Evolutionary conservation across 2,888 invertebrate species (phyloP).

Genomic region (Rhabditoides inermis): DNA sequence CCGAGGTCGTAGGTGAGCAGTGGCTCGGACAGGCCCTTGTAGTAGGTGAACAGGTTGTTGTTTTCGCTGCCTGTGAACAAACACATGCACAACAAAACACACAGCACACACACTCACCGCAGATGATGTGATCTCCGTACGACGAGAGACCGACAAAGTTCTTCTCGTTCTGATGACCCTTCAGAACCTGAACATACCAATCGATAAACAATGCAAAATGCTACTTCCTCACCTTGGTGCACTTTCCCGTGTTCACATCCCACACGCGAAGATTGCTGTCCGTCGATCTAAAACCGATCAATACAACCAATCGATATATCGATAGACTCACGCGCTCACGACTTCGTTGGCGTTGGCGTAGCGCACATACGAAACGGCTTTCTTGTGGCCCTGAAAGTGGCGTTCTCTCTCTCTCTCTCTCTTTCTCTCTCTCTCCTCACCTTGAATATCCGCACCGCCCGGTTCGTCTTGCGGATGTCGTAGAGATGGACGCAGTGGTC

Average conservation of each 20-base stretch:
- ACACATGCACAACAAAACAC: neutral
- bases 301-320: too few species aligned
- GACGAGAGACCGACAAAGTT: conserved; percentile 89
- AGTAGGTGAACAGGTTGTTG: conserved; percentile 83
- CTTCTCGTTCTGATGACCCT: conserved; percentile 86
- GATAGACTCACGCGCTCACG: conserved; percentile 70
- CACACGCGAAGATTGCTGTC: conserved; percentile 83
- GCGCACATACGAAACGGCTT: conserved; percentile 87
- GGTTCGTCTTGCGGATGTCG: conserved; percentile 75
- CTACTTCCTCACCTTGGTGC: conserved; percentile 63
- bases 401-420: too few species aligned
- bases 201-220: neutral
- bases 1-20: conserved; percentile 73
- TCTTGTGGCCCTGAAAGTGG: conserved; percentile 81
- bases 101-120: conserved; percentile 60
- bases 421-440: too few species aligned
- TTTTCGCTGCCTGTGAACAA: conserved; percentile 67
- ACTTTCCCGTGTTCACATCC: conserved; percentile 68
- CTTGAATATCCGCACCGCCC: conserved; percentile 74
- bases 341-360: conserved; percentile 76
- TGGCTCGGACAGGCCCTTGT: conserved; percentile 77
- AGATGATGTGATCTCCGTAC: conserved; percentile 81
- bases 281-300: too few species aligned
- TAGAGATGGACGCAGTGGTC: conserved; percentile 94
- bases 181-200: conserved; percentile 62